Evolutionary conservation across 1,140 invertebrate species (phyloP), one percentile per base, ranked within the genome.

Genomic region (Bombus waltoni): DNA sequence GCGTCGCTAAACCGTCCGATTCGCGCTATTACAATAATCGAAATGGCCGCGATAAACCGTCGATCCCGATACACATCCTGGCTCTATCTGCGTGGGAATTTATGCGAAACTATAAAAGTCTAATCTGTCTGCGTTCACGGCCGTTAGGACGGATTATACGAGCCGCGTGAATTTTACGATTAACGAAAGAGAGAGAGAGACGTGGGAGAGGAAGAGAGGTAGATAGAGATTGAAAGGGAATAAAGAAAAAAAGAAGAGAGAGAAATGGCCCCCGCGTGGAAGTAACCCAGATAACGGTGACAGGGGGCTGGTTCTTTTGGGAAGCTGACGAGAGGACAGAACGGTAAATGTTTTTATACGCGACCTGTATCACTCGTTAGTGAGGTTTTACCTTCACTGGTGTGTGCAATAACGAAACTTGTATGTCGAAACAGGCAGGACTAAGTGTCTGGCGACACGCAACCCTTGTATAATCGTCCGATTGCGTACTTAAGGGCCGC

Each of bases 361-460:
- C 72, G 42, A 28, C 32, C 38, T 77, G 59, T 79, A 68, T 83
- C 85, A 28, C 80, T 90, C 83, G 83, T 90, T 88, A 86, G 40
- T 59, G 62, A 90, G 86, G 65, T 62, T 70, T 68, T 72, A 78
- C 81, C 59, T 32, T 65, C 75, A 0, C 25, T 79, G 8, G 62
- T 62, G 72, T 83, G 42, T 70, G 78, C 85, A 42, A 62, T 40
- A 42, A 68, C 44, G 35, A 81, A 59, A 79, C 44, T 83, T 85
- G 88, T 89, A 74, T 42, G 70, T 74, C 59, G 77, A 68, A 85
- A 59, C 59, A 57, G 65, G 83, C 81, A 53, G 71, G 88, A 90
- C 87, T 93, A 93, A 94, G 88, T 92, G 91, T 92, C 90, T 85
- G 85, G 85, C 77, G 88, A 91, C 94, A 94, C 92, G 94, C 94